A percentile compares a stretch with the other conserved stretches of the same genome.
phyloP scores from a whole-genome alignment of 2,113 vertebrate species.

The Excalfactoria chinensis region DNA sequence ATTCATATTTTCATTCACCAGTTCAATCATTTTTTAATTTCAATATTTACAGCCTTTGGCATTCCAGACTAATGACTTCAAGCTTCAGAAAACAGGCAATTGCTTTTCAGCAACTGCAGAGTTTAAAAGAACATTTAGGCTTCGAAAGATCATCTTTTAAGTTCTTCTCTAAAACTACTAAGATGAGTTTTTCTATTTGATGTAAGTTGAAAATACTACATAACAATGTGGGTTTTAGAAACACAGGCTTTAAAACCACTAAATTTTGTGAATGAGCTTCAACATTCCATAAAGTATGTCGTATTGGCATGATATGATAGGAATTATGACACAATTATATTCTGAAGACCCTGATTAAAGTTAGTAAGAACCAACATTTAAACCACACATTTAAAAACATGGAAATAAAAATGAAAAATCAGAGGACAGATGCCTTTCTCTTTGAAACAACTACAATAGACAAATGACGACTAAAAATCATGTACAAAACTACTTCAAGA shows the following conservation, averaged over 20 bases:
- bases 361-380: neutral
- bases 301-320: neutral
- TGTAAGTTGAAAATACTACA: neutral
- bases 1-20: neutral
- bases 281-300: neutral
- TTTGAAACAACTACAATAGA: neutral
- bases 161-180: neutral
- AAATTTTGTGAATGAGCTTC: neutral
- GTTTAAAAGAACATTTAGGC: neutral
- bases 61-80: neutral
- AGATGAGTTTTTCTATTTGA: neutral
- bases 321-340: neutral
- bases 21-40: neutral
- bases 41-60: neutral
- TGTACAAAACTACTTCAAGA: neutral
- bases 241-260: neutral
- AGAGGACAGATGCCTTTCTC: neutral
- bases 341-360: neutral
- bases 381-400: neutral
- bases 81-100: neutral
- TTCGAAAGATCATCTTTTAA: neutral
- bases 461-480: neutral
- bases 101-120: neutral
- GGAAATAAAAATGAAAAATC: neutral
- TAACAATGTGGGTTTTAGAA: neutral